Base-by-base conservation (phyloP, 2,797 vertebrate genomes). In the Cyclura pinguis region DNA sequence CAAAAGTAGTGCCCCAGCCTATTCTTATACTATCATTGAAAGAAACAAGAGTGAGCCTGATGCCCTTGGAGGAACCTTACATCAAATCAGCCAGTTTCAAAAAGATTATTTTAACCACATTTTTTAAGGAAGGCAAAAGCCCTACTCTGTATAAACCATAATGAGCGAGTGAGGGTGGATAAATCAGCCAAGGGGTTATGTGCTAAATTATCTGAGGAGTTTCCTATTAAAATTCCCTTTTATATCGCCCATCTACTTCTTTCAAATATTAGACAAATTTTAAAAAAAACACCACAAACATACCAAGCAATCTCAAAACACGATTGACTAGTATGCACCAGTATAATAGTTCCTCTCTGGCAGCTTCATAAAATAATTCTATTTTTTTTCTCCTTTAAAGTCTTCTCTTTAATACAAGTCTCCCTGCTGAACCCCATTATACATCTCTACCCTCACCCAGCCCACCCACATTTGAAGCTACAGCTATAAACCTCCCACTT, bases 61-160 rank as follows among this genome's bases (percentile, higher is more conserved):
- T 92, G 87, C 93, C 90, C 89, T 88, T 0, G 1, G 88, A 94
- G 90, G 80, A 85, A 35, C 85, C 84, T 89, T 89, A 94, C 86
- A 91, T 59, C 29, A 88, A 85, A 93, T 91, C 92, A 86, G 93
- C 86, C 83, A 93, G 83, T 88, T 95, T 90, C 89, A 94, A 92
- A 95, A 91, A 95, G 94, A 94, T 91, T 94, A 2, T 93, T 94
- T 96, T 86, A 88, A 93, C 86, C 85, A 91, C 91, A 95, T 90
- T 94, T 95, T 47, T 95, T 93, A 93, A 96, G 95, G 95, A 96
- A 96, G 93, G 94, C 96, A 96, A 97, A 97, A 97, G 81, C 96
- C 96, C 96, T 97, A 96, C 83, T 67, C 92, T 94, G 93, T 91
- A 96, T 96, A 97, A 96, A 97, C 94, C 94, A 93, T 88, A 57